Evolutionary conservation across 2,888 invertebrate genomes (phyloP).

Genomic region (Pyrgus malvae): DNA sequence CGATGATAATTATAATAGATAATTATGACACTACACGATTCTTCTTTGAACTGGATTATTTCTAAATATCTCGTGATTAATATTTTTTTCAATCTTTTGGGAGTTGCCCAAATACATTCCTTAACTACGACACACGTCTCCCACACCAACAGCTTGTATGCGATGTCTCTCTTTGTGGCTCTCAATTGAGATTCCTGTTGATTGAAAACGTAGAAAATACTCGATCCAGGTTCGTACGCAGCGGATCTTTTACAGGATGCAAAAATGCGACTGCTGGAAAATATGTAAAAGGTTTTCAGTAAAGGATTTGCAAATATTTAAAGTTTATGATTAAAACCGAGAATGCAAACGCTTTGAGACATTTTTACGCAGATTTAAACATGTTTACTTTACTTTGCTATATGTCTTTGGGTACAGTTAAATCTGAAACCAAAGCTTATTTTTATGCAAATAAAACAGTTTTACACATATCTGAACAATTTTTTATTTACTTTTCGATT

Average conservation of each 20-base stretch:
- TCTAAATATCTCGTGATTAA: neutral
- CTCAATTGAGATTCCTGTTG: conserved; percentile 38
- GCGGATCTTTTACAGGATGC: conserved; percentile 1
- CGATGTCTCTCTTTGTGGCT: conserved; percentile 40
- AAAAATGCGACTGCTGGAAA: conserved; percentile 16
- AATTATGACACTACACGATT: too few relatives aligned
- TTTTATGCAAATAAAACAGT: too few relatives aligned
- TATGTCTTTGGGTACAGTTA: neutral
- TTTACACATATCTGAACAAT: too few relatives aligned
- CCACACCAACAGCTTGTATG: conserved; percentile 12
- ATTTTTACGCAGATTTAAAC: neutral
- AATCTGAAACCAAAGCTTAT: neutral
- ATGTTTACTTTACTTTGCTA: too few relatives aligned
- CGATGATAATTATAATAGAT: too few relatives aligned
- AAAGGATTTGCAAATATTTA: conserved; percentile 18
- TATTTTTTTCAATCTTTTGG: neutral
- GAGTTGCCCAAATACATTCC: neutral
- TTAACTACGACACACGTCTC: neutral
- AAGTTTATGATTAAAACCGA: neutral
- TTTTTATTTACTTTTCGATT: too few relatives aligned
- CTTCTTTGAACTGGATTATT: neutral
- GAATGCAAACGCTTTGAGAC: neutral
- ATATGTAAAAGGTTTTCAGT: conserved; percentile 3
- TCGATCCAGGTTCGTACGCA: conserved; percentile 6
- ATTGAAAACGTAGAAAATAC: conserved; percentile 36